Base-by-base conservation (phyloP, 30 jellyfish, hydroid and myxozoan genomes). In the Turritopsis rubra region DNA sequence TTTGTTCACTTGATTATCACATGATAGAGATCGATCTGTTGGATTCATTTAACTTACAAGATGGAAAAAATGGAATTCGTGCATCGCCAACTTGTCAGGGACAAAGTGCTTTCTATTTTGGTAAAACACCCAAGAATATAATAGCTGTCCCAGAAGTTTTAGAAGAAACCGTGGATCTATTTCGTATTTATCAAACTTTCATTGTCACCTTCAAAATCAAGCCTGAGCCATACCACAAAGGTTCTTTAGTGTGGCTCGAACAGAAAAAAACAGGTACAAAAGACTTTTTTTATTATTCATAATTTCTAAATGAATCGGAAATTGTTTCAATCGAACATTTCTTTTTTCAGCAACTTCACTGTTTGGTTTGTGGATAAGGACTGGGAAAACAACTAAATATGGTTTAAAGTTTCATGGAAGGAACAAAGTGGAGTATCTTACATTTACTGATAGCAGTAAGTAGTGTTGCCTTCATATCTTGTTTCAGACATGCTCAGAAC, bases 211-310 rank as follows among this genome's bases (percentile, higher is more conserved):
- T 91, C 41, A 88, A 86, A 65, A 83, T 91, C 30, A 87, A 84
- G 78, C 97, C 97, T 0, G 90, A 54, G 65, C 88, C 88, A 28
- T 84, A 53, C 83, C 89, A 82, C 77, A 87, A 81, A 75, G 97
- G 97, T 66, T 80, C 97, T 22, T 28, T 91, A 72, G 75, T 91
- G 68, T 91, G 97, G 97, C 53, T 91, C 8, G 96, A 91, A 72
- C 79, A 87, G 52, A 84, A 79, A 68, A 52, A 68, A 65, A 83
- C 96, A 9, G 97, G 97, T 91, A 3, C 27, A 90, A 19, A 17
- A 68, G 9, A 9, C 30, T 68, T 68, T n/a, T 19, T 22, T 17
- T 16, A 41, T n/a, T n/a, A n/a, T n/a, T n/a, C n/a, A n/a, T n/a
- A n/a, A n/a, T n/a, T n/a, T n/a, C n/a, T n/a, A n/a, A n/a, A n/a